Base-by-base conservation (phyloP, 1,140 invertebrate species). In the Glossosoma conforme region DNA sequence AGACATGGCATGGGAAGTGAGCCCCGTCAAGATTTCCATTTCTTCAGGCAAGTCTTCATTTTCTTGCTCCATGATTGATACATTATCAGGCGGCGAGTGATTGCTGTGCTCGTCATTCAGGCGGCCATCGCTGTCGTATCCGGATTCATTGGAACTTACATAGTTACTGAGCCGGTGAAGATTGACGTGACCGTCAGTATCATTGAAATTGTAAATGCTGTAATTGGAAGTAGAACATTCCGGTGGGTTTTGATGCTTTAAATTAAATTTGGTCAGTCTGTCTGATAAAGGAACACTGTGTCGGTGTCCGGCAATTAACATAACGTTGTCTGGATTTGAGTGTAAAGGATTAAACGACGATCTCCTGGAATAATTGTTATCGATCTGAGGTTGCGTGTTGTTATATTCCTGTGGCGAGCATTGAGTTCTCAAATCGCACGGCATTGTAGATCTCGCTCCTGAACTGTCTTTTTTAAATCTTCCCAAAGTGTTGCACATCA, bases 91-190 rank as follows among this genome's bases (percentile, higher is more conserved):
- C 20, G 72, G 72, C 11, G 72, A 75, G 57, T 75, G 67, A 61
- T 73, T 77, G 58, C 65, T 73, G 60, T 74, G 66, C 59, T 77
- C 74, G 52, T 74, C 75, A 36, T 72, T 74, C n/a, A 74, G 74
- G 40, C 83, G 77, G 11, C 84, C 81, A 60, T 89, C 86, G 64
- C 86, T 88, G 57, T 89, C 86, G 63, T 89, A 89, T 14, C 87
- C 87, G 21, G 86, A 89, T 68, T 89, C 87, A 63, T 88, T 89
- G 19, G 85, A 89, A 65, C 85, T 87, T 10, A 88, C 78, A 64
- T 86, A 86, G 66, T 83, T 79, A 65, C 77, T 79, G 54, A 80
- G 64, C 53, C 77, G 74, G 70, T 80, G 77, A 61, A 66, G 61
- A 58, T 72, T 68, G 35, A 72, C 56, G 17, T 62, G 44, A 43